Percentiles rank a stretch among this genome's conserved stretches.
Conservation (phyloP, 92 coral and sea anemone genomes). For the Actinernus sp. region DNA sequence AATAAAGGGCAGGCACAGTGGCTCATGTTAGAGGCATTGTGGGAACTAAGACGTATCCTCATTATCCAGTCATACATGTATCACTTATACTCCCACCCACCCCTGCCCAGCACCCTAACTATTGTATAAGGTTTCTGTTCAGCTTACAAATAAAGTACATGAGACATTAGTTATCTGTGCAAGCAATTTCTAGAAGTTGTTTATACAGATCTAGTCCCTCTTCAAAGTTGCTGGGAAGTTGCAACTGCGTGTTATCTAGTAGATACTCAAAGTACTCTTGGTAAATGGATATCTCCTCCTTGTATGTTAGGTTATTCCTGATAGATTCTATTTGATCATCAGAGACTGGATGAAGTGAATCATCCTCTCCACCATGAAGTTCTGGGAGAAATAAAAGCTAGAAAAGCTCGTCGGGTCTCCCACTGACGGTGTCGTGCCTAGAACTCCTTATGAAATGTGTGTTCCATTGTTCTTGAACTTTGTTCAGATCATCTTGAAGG, state of each 20-base stretch:
- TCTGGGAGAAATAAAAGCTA: no score
- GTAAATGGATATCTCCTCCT: conserved; percentile 49
- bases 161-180: conserved; percentile 19
- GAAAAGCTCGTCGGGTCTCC: conserved; percentile 74
- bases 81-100: no score
- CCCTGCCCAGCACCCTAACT: no score
- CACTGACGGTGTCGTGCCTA: conserved; percentile 66
- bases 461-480: conserved; percentile 68
- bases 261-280: conserved; percentile 67
- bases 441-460: conserved; percentile 65
- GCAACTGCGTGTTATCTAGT: conserved; percentile 38
- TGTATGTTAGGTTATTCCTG: conserved; percentile 63
- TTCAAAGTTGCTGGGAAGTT: conserved; percentile 38
- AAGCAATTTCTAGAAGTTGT: conserved; percentile 45
- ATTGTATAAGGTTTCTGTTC: no score
- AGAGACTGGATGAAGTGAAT: conserved; percentile 44
- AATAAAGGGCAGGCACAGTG: no score
- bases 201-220: conserved; percentile 49
- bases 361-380: conserved; percentile 72
- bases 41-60: no score
- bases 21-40: no score
- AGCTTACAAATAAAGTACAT: no score
- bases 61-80: no score
- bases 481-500: conserved; percentile 39
- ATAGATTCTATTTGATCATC: conserved; percentile 57